Conservation (phyloP, 2,888 invertebrate genomes). For the Elaeidobius kamerunicus region DNA sequence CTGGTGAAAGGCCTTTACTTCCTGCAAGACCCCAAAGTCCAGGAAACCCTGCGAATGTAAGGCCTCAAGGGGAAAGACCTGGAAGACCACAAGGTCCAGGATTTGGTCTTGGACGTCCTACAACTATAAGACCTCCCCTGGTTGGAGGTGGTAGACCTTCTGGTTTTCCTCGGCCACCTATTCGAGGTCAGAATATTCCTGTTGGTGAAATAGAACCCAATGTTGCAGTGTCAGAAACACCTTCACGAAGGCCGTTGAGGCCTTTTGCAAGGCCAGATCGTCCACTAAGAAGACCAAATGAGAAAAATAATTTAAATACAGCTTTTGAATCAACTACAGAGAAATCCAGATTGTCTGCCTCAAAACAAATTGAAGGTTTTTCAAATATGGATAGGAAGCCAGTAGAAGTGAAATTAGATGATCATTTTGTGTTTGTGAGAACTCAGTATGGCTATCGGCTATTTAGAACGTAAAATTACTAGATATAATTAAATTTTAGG, state of each 20-base stretch:
- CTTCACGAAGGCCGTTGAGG: background rate
- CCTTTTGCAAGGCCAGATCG: background rate
- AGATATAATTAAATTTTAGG: background rate
- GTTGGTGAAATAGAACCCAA: background rate
- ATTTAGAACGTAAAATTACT: conserved; percentile 18
- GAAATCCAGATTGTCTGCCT: background rate
- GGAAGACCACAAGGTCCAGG: no score
- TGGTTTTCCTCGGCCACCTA: background rate
- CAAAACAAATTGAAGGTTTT: background rate
- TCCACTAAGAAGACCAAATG: conserved; percentile 2
- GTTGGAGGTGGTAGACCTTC: conserved; percentile 5
- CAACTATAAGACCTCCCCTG: conserved; percentile 18
- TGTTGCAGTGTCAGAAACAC: background rate
- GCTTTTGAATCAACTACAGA: background rate
- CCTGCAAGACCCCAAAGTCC: conserved; percentile 5
- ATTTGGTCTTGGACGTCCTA: conserved; percentile 6
- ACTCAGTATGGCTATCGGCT: conserved; percentile 32
- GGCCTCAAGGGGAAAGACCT: conserved; percentile 10
- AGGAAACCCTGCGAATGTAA: no score
- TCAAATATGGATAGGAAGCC: background rate
- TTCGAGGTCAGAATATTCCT: background rate
- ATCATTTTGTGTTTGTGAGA: conserved; percentile 32
- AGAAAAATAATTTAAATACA: no score
- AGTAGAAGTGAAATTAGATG: conserved; percentile 14
- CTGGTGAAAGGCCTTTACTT: no score